Conservation (phyloP, 30 jellyfish, hydroid and myxozoan genomes). For the Hydra vulgaris region DNA sequence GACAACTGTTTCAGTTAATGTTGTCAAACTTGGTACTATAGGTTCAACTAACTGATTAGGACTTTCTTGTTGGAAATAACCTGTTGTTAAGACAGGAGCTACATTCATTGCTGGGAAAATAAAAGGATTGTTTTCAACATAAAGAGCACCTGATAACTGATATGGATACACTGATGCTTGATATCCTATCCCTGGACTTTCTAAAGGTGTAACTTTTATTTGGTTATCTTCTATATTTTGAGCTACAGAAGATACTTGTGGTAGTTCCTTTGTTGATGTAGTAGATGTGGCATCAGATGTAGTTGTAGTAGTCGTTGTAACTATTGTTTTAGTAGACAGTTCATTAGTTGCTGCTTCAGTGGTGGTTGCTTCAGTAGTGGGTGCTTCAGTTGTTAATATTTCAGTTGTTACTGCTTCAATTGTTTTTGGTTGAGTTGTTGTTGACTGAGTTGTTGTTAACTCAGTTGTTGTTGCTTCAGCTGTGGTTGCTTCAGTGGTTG, state of each 20-base stretch:
- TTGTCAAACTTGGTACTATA: background rate
- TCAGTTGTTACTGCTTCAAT: background rate
- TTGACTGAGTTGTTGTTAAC: background rate
- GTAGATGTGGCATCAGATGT: background rate
- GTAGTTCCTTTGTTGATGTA: background rate
- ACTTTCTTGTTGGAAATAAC: background rate
- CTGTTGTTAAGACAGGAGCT: background rate
- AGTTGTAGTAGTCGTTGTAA: background rate
- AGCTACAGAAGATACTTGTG: no score
- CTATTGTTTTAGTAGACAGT: background rate
- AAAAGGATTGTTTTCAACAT: background rate
- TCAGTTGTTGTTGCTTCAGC: background rate
- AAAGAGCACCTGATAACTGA: background rate
- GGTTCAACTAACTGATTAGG: background rate
- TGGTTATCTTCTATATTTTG: background rate
- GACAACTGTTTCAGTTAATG: background rate
- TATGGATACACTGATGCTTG: background rate
- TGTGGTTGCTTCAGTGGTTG: no score
- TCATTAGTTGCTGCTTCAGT: background rate
- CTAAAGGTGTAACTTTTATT: background rate
- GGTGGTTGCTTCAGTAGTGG: background rate
- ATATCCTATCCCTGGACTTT: background rate
- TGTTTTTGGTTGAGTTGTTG: conserved; percentile 14
- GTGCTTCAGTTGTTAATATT: background rate
- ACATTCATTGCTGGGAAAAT: background rate